Evolutionary conservation across 2,113 vertebrate species (phyloP).

Genomic region (Hypomesus transpacificus): DNA sequence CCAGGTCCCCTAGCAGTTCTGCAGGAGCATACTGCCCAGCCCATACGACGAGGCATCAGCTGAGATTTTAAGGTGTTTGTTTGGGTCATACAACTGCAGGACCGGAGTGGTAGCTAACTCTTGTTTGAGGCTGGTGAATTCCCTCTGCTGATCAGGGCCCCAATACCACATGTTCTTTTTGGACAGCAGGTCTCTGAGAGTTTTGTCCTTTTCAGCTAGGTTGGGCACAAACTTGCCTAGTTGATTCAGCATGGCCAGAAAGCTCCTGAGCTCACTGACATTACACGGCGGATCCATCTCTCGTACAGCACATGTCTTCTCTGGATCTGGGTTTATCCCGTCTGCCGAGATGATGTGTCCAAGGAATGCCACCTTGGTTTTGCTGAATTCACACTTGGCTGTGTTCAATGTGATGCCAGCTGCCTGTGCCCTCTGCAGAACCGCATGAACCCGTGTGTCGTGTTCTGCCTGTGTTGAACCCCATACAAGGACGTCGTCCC

Average conservation of each 20-base stretch:
- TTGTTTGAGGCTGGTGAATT: constrained; percentile 1
- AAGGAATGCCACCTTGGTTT: background rate
- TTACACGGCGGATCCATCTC: background rate
- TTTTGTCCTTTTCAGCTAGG: background rate
- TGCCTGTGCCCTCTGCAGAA: background rate
- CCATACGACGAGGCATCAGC: constrained; percentile 10
- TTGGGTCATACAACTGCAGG: no score
- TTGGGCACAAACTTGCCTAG: constrained; percentile 1
- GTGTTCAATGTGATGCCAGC: constrained; percentile 6
- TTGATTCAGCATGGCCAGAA: constrained; percentile 8
- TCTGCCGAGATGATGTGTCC: background rate
- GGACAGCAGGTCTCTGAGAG: constrained; percentile 7
- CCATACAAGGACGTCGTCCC: constrained; percentile 7
- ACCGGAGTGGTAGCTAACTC: background rate
- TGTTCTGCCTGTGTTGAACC: constrained; percentile 8
- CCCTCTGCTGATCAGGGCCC: constrained; percentile 10
- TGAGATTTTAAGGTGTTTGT: no score
- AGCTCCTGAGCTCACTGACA: constrained; percentile 9
- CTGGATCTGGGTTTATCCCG: constrained; percentile 6
- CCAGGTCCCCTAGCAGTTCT: background rate
- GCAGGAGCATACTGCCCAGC: constrained; percentile 7
- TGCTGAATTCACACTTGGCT: constrained; percentile 13
- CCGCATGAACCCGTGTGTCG: background rate
- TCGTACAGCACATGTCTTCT: background rate
- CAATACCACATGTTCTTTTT: constrained; percentile 1